Evolutionary conservation across 2,888 invertebrate species (phyloP).

Genomic region (Epistrophe grossulariae): DNA sequence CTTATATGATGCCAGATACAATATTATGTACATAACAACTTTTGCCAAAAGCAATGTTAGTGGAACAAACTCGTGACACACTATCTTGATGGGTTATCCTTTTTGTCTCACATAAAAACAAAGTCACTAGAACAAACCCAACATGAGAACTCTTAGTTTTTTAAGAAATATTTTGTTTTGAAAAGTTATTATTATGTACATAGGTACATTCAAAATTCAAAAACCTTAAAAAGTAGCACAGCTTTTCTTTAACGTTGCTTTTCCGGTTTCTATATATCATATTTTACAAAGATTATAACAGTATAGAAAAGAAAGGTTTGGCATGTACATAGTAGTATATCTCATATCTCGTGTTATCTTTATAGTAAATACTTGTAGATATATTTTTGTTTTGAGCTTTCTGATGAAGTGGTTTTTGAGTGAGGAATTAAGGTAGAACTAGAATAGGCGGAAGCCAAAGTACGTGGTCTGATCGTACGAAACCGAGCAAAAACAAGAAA

Average conservation of each 20-base stretch:
- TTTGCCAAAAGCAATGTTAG: constrained; percentile 47
- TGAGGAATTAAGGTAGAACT: no score
- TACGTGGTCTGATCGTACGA: no score
- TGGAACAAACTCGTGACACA: constrained; percentile 43
- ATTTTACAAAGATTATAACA: no score
- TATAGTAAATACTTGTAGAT: no score
- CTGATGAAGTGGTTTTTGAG: no score
- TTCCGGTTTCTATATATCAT: background rate
- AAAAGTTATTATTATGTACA: constrained; percentile 1
- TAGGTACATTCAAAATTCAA: background rate
- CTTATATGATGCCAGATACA: background rate
- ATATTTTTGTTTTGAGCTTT: no score
- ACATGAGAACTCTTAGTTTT: constrained; percentile 11
- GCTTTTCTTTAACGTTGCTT: background rate
- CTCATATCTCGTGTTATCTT: no score
- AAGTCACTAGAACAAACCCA: constrained; percentile 37
- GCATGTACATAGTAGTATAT: no score
- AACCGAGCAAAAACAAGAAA: no score
- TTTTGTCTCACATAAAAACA: constrained; percentile 17
- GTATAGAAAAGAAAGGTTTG: no score
- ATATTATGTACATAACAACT: constrained; percentile 37
- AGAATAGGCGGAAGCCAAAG: no score
- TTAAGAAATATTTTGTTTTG: background rate
- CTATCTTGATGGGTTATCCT: constrained; percentile 15
- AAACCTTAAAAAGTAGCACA: background rate